phyloP scores from a whole-genome alignment of 2,113 vertebrate species.

The Psilopsiagon aurifrons region DNA sequence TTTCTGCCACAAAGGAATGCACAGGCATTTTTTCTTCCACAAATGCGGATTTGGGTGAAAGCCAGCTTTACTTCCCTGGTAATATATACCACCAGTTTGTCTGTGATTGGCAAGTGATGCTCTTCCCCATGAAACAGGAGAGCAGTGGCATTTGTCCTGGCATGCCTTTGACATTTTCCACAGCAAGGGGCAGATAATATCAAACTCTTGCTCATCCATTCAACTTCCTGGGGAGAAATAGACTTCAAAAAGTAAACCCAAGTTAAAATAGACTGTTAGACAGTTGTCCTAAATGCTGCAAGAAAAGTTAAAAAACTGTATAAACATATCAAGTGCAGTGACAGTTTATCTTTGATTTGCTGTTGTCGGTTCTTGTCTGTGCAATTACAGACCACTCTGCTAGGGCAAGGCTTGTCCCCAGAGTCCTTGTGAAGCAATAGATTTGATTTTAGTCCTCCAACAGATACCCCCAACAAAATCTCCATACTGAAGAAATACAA shows the following conservation, averaged over 20 bases:
- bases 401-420: background rate
- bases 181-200: constrained; percentile 62
- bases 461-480: background rate
- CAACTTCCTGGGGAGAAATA: constrained; percentile 48
- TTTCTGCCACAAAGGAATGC: constrained; percentile 59
- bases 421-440: background rate
- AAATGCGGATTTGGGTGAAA: constrained; percentile 43
- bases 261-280: constrained; percentile 11
- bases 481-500: background rate
- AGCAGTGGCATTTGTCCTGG: constrained; percentile 61
- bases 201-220: constrained; percentile 44
- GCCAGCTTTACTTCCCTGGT: constrained; percentile 17
- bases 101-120: constrained; percentile 39
- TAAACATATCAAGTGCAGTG: background rate
- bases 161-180: constrained; percentile 60
- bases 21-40: constrained; percentile 48
- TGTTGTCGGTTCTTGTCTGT: background rate
- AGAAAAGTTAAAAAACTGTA: background rate
- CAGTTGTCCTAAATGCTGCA: background rate
- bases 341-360: constrained; percentile 2
- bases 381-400: background rate
- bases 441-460: background rate
- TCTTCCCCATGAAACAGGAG: constrained; percentile 34
- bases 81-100: constrained; percentile 14
- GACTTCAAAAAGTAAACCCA: constrained; percentile 40